Evolutionary conservation across 2,797 vertebrate genomes (phyloP), one percentile per base, ranked within the genome.

Genomic region (Cottoperca gobio): DNA sequence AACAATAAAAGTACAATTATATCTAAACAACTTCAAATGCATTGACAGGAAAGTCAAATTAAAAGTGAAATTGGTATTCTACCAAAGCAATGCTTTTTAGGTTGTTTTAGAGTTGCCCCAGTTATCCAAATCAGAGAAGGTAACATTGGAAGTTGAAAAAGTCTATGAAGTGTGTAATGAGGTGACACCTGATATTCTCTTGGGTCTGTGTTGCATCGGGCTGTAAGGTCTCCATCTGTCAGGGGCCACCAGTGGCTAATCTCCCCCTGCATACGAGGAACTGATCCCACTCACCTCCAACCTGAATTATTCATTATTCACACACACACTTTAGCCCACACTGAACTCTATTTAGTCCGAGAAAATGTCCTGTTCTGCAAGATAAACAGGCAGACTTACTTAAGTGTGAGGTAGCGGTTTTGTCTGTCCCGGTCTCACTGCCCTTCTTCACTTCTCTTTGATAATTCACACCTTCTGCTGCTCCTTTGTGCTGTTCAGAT

Each of bases 141-240:
- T 74, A 85, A 90, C 81, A 86, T 24, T 24, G 88, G 85, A 93
- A 87, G 80, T 74, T 91, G 86, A 91, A 92, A 88, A 89, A 92
- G 84, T 88, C 87, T 91, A 81, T 89, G 83, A 87, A 92, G 88
- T 93, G 92, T 94, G 86, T 92, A 90, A 93, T 94, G 89, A 94
- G 91, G 90, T 92, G 93, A 93, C 94, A 95, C 81, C 79, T 91
- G 93, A 91, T 92, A 92, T 83, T 87, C 72, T 93, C 88, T 82
- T 83, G 89, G 88, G 92, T 85, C 37, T 80, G 76, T 85, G 88
- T 91, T 88, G 83, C 86, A 91, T 86, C 70, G 86, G 93, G 91
- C 88, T 86, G 84, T 91, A 89, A 93, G 87, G 87, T 84, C 90
- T 92, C 94, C 92, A 93, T 94, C 93, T 94, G 92, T 93, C 91